phyloP scores from a whole-genome alignment of 2,113 vertebrate genomes.

The Pituophis catenifer region DNA sequence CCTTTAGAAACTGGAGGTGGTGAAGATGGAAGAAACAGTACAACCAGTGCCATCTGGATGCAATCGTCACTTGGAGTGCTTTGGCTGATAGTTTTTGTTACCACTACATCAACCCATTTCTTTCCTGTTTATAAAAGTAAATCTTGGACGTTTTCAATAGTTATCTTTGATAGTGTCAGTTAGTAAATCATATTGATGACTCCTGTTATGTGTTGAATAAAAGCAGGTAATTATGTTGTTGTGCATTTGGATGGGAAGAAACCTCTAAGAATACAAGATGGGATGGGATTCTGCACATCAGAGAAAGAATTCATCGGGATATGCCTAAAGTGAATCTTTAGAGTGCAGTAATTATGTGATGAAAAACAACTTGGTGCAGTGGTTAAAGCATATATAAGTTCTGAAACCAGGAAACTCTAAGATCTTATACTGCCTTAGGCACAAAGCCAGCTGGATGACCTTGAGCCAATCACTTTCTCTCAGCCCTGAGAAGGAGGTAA shows the following conservation, averaged over 20 bases:
- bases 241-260: background rate
- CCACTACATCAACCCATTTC: background rate
- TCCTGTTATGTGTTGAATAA: background rate
- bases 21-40: background rate
- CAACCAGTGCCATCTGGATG: background rate
- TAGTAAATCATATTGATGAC: background rate
- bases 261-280: background rate
- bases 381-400: background rate
- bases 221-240: background rate
- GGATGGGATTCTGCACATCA: too few species aligned
- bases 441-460: background rate
- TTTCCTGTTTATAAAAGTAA: background rate
- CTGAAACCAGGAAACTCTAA: background rate
- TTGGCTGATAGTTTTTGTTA: background rate
- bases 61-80: background rate
- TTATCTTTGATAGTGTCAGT: background rate
- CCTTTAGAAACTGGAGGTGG: background rate
- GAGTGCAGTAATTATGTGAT: background rate
- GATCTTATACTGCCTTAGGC: background rate
- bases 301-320: background rate
- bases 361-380: background rate
- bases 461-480: background rate
- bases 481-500: background rate
- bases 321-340: background rate
- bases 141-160: background rate